Evolutionary conservation across 2,888 invertebrate species (phyloP).

Genomic region (Mythimna loreyi): DNA sequence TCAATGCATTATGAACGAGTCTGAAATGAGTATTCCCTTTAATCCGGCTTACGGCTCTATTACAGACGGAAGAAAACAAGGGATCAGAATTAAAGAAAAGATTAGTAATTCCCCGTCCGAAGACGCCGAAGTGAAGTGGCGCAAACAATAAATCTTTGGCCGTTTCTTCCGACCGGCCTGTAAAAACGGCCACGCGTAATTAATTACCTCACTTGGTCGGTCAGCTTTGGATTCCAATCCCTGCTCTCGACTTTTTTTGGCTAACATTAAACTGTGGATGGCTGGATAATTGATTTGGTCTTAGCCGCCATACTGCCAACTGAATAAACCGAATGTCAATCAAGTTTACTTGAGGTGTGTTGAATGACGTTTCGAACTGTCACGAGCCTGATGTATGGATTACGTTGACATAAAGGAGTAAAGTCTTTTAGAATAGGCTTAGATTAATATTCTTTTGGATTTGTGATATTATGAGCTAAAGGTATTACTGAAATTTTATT

Average conservation of each 20-base stretch:
- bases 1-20: constrained; percentile 78
- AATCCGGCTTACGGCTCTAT: constrained; percentile 83
- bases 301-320: constrained; percentile 39
- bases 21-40: constrained; percentile 79
- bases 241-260: constrained; percentile 86
- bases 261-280: constrained; percentile 76
- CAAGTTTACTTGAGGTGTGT: constrained; percentile 39
- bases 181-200: constrained; percentile 87
- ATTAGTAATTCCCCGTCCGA: constrained; percentile 82
- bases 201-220: constrained; percentile 83
- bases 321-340: constrained; percentile 52
- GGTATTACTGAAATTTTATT: background rate
- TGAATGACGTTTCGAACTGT: constrained; percentile 35
- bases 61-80: constrained; percentile 82
- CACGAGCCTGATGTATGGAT: constrained; percentile 18
- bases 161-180: constrained; percentile 82
- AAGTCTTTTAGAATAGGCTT: background rate
- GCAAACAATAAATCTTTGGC: constrained; percentile 85
- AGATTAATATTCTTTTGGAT: background rate
- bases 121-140: constrained; percentile 78
- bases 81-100: constrained; percentile 88
- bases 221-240: constrained; percentile 85
- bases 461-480: background rate
- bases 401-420: background rate
- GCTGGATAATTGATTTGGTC: constrained; percentile 75